phyloP scores from a whole-genome alignment of 2,113 vertebrate genomes.

The Platichthys stellatus region DNA sequence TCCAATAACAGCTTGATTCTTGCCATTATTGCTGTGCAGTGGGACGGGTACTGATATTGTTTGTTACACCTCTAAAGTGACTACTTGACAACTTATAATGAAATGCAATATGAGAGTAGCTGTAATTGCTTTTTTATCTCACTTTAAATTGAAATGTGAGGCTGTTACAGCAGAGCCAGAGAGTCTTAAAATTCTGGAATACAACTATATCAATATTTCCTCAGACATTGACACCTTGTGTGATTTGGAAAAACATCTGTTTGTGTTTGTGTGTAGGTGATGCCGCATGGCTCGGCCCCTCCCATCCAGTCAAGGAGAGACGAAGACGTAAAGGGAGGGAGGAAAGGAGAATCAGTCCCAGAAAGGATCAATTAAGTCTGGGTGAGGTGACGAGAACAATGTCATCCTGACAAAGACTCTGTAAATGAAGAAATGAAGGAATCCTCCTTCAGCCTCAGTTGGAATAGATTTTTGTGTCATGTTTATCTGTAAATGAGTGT shows the following conservation, averaged over 20 bases:
- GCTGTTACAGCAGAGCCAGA: too few species aligned
- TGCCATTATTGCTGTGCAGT: background rate
- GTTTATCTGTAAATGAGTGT: too few species aligned
- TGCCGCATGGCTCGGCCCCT: slow-evolving; percentile 52
- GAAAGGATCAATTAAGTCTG: slow-evolving; percentile 42
- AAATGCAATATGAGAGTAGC: too few species aligned
- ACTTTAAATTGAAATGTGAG: too few species aligned
- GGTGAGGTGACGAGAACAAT: slow-evolving; percentile 64
- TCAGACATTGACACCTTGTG: background rate
- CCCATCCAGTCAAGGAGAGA: slow-evolving; percentile 35
- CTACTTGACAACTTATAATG: too few species aligned
- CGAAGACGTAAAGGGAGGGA: background rate
- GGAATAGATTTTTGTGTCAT: too few species aligned
- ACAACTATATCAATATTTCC: too few species aligned
- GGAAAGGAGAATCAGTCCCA: slow-evolving; percentile 8
- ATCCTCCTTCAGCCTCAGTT: too few species aligned
- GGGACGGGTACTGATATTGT: background rate
- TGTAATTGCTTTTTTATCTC: too few species aligned
- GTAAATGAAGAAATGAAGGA: too few species aligned
- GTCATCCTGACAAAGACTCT: slow-evolving; percentile 62
- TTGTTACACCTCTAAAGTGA: too few species aligned
- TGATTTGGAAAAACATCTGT: background rate
- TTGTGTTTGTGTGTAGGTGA: slow-evolving; percentile 49
- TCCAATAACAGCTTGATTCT: background rate
- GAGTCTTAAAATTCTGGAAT: too few species aligned